A percentile compares a stretch with the other conserved stretches of the same genome.
phyloP scores from a whole-genome alignment of 2,797 vertebrate genomes.

The Amniataba percoides region DNA sequence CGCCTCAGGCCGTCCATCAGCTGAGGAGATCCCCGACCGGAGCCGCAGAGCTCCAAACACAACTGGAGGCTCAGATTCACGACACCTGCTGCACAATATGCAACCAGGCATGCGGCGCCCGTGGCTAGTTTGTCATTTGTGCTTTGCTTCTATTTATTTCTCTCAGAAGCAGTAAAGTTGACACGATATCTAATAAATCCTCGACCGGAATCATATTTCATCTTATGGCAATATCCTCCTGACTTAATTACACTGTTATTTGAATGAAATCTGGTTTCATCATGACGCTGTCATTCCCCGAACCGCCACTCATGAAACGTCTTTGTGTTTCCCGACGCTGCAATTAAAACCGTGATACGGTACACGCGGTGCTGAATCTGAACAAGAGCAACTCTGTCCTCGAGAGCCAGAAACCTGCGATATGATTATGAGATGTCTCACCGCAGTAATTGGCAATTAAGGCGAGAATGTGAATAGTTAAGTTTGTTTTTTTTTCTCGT shows the following conservation, averaged over 20 bases:
- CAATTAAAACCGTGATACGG: constrained; percentile 25
- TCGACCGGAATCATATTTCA: constrained; percentile 10
- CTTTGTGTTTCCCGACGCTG: constrained; percentile 31
- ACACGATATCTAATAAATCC: constrained; percentile 27
- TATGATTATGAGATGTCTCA: constrained; percentile 22
- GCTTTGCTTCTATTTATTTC: constrained; percentile 29
- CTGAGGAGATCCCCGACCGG: constrained; percentile 42
- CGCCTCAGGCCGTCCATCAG: constrained; percentile 49
- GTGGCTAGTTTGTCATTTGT: constrained; percentile 39
- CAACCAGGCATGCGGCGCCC: constrained; percentile 7
- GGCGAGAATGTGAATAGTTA: background rate
- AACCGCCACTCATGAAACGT: background rate
- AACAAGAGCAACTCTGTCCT: constrained; percentile 11
- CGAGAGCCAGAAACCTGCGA: constrained; percentile 13
- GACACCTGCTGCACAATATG: constrained; percentile 56
- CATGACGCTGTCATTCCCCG: background rate
- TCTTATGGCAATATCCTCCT: constrained; percentile 4
- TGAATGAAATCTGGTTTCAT: constrained; percentile 15
- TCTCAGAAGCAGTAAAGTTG: constrained; percentile 30
- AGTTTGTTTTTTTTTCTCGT: background rate
- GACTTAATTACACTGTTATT: constrained; percentile 31
- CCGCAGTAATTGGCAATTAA: constrained; percentile 30
- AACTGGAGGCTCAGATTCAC: constrained; percentile 28
- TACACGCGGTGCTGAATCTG: background rate
- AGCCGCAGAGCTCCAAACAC: constrained; percentile 33